Conservation (phyloP, 1,140 invertebrate species). For the Eriosoma lanigerum region DNA sequence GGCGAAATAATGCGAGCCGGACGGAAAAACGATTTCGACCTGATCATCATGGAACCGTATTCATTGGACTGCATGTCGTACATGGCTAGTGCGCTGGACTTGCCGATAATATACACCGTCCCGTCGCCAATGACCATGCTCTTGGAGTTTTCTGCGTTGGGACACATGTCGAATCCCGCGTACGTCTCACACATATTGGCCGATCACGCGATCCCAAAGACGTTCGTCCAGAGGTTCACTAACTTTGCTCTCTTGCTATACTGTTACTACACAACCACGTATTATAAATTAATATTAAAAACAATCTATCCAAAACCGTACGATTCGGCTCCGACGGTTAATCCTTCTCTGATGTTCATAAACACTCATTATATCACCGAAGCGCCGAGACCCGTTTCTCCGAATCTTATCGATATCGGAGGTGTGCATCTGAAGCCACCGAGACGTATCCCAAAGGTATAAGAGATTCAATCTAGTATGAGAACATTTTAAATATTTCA, state of each 20-base stretch:
- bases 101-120: neutral
- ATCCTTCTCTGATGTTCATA: slow-evolving; percentile 11
- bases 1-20: neutral
- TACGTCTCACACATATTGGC: neutral
- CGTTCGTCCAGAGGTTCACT: neutral
- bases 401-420: slow-evolving; percentile 68
- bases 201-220: neutral
- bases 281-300: neutral
- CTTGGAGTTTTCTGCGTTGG: neutral
- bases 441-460: slow-evolving; percentile 63
- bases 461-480: too few relatives aligned
- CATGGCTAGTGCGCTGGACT: neutral
- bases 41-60: neutral
- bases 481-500: too few relatives aligned
- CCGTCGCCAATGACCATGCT: neutral
- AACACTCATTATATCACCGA: slow-evolving; percentile 37
- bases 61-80: neutral
- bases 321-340: neutral
- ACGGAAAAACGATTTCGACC: neutral
- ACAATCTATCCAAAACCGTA: neutral
- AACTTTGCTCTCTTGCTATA: neutral
- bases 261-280: neutral
- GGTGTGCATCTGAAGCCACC: slow-evolving; percentile 66
- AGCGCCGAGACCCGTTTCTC: slow-evolving; percentile 61
- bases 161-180: neutral